These are phyloP conservation scores for Nycticryphes semicollaris DNA, from an alignment of 2,113 vertebrate species.

Conservation along the genomic window DNA sequence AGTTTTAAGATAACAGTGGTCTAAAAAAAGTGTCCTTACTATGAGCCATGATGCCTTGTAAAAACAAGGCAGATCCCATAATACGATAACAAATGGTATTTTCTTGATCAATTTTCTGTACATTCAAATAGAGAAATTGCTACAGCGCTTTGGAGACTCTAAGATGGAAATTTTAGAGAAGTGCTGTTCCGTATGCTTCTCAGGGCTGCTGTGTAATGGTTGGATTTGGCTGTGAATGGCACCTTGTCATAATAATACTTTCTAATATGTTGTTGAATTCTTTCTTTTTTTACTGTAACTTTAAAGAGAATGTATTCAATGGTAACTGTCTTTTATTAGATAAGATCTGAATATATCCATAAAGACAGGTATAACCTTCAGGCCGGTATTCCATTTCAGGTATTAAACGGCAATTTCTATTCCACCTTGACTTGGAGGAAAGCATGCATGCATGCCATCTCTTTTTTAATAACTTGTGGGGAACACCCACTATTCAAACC, in stretches of 20 bases:
- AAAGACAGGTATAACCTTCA: not conserved
- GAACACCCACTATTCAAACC: not conserved
- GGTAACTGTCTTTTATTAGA: not conserved
- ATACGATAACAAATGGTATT: rapidly evolving
- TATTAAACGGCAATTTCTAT: not conserved
- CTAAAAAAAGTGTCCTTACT: not conserved
- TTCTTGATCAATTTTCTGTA: not conserved
- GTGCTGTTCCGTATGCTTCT: rapidly evolving
- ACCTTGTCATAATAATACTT: not conserved
- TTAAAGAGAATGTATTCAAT: not conserved
- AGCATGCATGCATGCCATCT: not conserved
- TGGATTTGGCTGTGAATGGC: not conserved
- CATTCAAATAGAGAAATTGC: not conserved
- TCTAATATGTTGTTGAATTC: not conserved
- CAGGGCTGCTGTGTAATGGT: not conserved
- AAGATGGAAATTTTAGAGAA: not conserved
- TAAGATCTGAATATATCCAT: not conserved
- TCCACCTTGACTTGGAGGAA: not conserved
- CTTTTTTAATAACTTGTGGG: not conserved
- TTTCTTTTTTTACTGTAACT: not conserved
- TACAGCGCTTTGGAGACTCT: not conserved
- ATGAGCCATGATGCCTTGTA: not conserved
- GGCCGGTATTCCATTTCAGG: not conserved
- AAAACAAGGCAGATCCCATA: not conserved
- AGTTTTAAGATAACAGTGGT: not conserved